Evolutionary conservation across 2,888 invertebrate species (phyloP).

Genomic region (Drosophila nr. fundita): DNA sequence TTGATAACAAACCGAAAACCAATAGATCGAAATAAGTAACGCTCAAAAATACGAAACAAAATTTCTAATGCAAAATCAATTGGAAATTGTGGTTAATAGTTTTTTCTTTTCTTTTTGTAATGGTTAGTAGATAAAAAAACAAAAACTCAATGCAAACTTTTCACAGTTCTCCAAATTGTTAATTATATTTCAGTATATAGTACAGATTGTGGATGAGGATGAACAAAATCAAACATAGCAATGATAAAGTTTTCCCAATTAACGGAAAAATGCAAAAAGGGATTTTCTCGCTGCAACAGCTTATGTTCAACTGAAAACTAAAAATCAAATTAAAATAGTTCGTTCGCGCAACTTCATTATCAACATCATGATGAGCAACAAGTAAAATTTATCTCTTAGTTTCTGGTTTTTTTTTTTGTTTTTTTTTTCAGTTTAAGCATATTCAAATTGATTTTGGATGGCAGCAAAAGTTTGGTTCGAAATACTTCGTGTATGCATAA

Average conservation of each 20-base stretch:
- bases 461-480: constrained; percentile 34
- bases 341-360: constrained; percentile 16
- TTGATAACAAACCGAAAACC: constrained; percentile 69
- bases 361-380: constrained; percentile 5
- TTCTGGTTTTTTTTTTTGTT: constrained; percentile 6
- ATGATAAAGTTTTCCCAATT: not conserved
- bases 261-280: constrained; percentile 30
- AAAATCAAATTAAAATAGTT: constrained; percentile 23
- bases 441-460: constrained; percentile 20
- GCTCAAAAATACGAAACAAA: constrained; percentile 33
- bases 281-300: constrained; percentile 20
- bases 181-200: constrained; percentile 10
- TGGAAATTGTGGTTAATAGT: constrained; percentile 14
- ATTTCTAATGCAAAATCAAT: constrained; percentile 37
- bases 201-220: constrained; percentile 10
- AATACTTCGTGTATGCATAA: constrained; percentile 49
- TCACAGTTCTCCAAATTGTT: constrained; percentile 13
- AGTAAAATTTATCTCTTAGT: constrained; percentile 2
- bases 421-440: not conserved
- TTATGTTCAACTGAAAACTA: not conserved
- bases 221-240: not conserved
- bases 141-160: constrained; percentile 15
- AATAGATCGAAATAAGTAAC: constrained; percentile 56
- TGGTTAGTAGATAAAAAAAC: constrained; percentile 4
- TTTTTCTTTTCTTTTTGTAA: constrained; percentile 8